Percentiles rank a stretch among this genome's conserved stretches.
Conservation (phyloP, 53 echinoderm and acorn worm species). For the Apostichopus leukothele region DNA sequence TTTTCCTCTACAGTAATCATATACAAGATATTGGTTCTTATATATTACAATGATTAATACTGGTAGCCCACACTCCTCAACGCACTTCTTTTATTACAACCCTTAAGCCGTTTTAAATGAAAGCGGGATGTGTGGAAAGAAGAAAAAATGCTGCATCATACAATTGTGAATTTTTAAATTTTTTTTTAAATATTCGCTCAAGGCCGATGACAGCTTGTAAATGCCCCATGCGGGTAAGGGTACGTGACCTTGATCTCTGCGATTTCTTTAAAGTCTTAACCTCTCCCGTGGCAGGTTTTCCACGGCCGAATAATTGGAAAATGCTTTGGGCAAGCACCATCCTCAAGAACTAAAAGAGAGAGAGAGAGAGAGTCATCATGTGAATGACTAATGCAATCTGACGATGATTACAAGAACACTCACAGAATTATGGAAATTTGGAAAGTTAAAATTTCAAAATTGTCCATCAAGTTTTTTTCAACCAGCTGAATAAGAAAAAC, state of each 20-base stretch:
- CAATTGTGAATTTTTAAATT: background rate
- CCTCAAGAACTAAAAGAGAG: background rate
- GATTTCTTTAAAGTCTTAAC: background rate
- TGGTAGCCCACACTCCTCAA: no score
- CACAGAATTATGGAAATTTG: background rate
- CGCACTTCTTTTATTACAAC: no score
- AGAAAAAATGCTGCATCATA: background rate
- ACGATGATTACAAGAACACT: slow-evolving; percentile 20
- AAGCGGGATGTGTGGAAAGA: no score
- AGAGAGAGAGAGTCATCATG: background rate
- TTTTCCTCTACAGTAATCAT: no score
- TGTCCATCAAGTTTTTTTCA: no score
- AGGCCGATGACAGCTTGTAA: background rate
- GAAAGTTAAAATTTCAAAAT: no score
- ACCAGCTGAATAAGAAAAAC: no score
- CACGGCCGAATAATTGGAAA: background rate
- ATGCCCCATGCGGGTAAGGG: background rate
- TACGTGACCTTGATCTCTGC: background rate
- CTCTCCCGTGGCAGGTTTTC: background rate
- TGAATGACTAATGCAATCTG: slow-evolving; percentile 15
- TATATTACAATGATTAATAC: no score
- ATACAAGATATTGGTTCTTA: no score
- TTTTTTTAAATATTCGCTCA: no score
- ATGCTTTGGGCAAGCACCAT: background rate
- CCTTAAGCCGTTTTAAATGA: no score